Evolutionary conservation across 35 echinoderm and acorn worm genomes (phyloP).

Genomic region (Heliocidaris erythrogramma): DNA sequence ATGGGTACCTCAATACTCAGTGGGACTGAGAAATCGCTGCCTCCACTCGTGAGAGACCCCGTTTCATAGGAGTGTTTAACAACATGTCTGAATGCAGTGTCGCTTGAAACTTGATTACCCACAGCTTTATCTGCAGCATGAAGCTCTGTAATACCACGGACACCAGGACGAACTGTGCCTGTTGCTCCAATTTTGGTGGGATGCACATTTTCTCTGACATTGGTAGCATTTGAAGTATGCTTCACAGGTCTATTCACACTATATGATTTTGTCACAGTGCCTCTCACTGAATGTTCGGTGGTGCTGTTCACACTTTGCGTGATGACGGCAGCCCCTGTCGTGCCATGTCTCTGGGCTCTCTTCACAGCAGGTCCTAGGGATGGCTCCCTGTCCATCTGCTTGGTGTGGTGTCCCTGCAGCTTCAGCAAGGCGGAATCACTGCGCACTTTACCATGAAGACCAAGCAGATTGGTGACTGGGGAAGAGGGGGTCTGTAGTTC

Average conservation of each 20-base stretch:
- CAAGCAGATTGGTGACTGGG: slow-evolving; percentile 29
- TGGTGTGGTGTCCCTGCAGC: background rate
- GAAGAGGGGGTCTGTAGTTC: background rate
- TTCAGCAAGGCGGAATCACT: background rate
- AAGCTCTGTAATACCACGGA: background rate
- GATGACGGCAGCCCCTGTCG: background rate
- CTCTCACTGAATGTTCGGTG: background rate
- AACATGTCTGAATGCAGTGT: background rate
- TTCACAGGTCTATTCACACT: background rate
- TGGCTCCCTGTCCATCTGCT: background rate
- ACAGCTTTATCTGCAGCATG: background rate
- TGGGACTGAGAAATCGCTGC: background rate
- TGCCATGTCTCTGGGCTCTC: background rate
- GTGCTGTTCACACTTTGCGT: background rate
- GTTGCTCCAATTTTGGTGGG: background rate
- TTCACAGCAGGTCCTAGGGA: background rate
- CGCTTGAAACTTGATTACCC: background rate
- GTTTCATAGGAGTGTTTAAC: background rate
- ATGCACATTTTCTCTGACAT: background rate
- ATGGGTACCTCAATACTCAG: background rate
- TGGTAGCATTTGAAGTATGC: background rate
- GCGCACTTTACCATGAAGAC: background rate
- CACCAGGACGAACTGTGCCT: no score
- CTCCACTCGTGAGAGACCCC: background rate
- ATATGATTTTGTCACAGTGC: background rate